Percentiles rank a stretch among this genome's conserved stretches.
Conservation (phyloP, 2,797 vertebrate species). For the Channa striata region DNA sequence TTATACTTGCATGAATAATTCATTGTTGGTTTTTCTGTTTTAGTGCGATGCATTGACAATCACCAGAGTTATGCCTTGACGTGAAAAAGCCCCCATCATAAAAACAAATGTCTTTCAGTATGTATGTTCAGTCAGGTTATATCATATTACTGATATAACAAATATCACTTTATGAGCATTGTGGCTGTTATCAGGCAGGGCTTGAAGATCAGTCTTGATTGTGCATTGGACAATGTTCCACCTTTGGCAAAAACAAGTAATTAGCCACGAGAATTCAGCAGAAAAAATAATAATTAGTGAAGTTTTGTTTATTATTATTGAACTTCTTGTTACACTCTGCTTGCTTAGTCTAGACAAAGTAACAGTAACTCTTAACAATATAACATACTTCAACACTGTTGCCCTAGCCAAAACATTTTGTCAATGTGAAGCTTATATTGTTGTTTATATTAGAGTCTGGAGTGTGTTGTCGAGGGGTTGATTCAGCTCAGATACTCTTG, state of each 20-base stretch:
- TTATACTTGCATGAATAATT: too few relatives aligned
- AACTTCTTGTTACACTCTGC: background rate
- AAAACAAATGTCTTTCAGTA: too few relatives aligned
- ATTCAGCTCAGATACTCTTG: background rate
- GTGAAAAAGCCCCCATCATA: too few relatives aligned
- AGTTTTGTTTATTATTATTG: background rate
- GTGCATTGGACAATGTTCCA: background rate
- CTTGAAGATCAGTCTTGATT: background rate
- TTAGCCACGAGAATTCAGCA: background rate
- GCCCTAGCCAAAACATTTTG: slow-evolving; percentile 32
- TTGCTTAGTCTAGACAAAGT: slow-evolving; percentile 17
- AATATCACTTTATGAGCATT: too few relatives aligned
- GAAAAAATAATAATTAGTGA: background rate
- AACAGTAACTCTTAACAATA: slow-evolving; percentile 26
- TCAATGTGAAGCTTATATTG: slow-evolving; percentile 19
- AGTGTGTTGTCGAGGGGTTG: background rate
- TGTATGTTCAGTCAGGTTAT: too few relatives aligned
- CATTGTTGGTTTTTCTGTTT: too few relatives aligned
- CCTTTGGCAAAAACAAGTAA: background rate
- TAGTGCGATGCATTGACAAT: too few relatives aligned
- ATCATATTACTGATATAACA: too few relatives aligned
- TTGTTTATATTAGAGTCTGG: slow-evolving; percentile 38
- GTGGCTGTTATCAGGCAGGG: background rate
- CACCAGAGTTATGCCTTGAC: too few relatives aligned
- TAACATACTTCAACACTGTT: background rate